Evolutionary conservation across 2,888 invertebrate genomes (phyloP).

Genomic region (Drosophila infuscata): DNA sequence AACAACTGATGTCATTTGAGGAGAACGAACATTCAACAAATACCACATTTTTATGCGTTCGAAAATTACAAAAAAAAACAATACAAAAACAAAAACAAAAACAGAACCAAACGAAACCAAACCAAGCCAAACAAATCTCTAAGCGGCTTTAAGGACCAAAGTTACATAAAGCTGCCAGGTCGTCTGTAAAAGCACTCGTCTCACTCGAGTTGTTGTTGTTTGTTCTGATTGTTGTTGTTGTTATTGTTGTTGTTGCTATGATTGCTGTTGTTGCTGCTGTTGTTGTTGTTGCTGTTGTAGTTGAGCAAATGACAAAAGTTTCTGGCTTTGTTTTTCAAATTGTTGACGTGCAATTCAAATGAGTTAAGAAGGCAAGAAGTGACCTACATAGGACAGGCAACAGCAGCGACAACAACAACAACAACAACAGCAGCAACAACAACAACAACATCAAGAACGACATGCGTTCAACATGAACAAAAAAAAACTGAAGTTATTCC

Average conservation of each 20-base stretch:
- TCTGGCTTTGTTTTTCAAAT: constrained; percentile 73
- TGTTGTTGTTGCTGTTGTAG: constrained; percentile 33
- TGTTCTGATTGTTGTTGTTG: constrained; percentile 11
- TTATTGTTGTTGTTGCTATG: constrained; percentile 26
- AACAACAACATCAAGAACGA: constrained; percentile 22
- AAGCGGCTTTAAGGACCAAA: constrained; percentile 56
- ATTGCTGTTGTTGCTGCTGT: constrained; percentile 20
- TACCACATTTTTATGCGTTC: constrained; percentile 13
- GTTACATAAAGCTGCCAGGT: constrained; percentile 27
- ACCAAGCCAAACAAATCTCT: constrained; percentile 14
- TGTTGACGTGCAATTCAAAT: constrained; percentile 81
- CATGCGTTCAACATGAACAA: constrained; percentile 39
- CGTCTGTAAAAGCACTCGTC: constrained; percentile 5
- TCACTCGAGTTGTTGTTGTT: constrained; percentile 17
- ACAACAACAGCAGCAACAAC: constrained; percentile 25
- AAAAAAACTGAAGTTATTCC: constrained; percentile 24
- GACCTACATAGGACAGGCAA: constrained; percentile 55
- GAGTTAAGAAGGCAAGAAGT: constrained; percentile 70
- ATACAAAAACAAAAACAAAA: constrained; percentile 1
- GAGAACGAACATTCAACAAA: constrained; percentile 24
- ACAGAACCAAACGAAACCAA: neutral
- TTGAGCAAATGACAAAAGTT: constrained; percentile 75
- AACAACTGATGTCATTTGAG: neutral
- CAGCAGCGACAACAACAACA: constrained; percentile 23
- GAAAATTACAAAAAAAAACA: too few relatives aligned